Evolutionary conservation across 2,797 vertebrate species (phyloP), one percentile per base, ranked within the genome.

Genomic region (Chrysocyon brachyurus): DNA sequence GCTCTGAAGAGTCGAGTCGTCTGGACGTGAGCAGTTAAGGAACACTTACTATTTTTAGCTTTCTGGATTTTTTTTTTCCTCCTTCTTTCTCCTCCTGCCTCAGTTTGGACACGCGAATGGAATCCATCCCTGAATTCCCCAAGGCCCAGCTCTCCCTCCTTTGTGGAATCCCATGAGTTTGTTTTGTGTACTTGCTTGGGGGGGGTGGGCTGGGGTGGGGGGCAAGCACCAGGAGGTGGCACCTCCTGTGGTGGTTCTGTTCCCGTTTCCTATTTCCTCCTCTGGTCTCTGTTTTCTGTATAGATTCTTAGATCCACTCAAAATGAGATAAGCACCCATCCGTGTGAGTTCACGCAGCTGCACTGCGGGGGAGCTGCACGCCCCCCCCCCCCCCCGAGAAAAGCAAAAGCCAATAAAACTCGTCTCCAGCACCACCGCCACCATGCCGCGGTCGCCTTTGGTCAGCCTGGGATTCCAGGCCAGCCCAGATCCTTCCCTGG

Each of bases 351-450:
- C 94, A 15, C 93, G 92, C 21, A 52, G 63, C 79, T 73, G 97
- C 92, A n/a, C 90, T 19, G 21, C 66, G 94, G 94, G 96, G 97
- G 94, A 81, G 96, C 93, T 92, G 88, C 40, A 1, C 40, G 5
- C 40, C 40, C 40, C 40, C 40, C 40, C 40, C 40, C 6, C 5
- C 91, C 90, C 93, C 24, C 0, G 91, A 6, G 52, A 21, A 54
- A 70, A 84, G 28, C 17, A 28, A 78, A 96, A 73, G 56, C 78
- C 97, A 93, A 94, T 87, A 91, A 95, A 87, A 97, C 46, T 54
- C 84, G 81, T 91, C 72, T 98, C 98, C 97, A 73, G 90, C 90
- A 31, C 61, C 97, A 52, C 12, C 16, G 3, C 63, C 97, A 64
- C 21, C 21, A 3, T 16, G 33, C 0, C 5, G 0, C 6, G 1